These are phyloP conservation scores for Brachionus koreanus DNA, from an alignment of 1,140 invertebrate genomes.

Conservation along the genomic window DNA sequence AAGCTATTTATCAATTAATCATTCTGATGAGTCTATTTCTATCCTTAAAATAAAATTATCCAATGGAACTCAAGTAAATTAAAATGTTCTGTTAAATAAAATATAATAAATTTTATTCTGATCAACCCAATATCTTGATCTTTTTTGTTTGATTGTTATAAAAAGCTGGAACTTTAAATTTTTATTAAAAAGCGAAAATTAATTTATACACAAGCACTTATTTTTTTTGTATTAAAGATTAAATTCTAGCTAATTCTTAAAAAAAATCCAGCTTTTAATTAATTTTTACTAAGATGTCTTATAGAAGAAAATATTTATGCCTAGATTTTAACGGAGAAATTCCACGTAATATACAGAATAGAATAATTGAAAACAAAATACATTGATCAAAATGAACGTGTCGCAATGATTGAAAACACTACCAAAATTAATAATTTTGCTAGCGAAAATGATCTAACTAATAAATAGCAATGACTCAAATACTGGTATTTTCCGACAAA, in stretches of 20 bases:
- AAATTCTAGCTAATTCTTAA: not conserved
- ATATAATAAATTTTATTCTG: no score
- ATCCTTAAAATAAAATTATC: not conserved
- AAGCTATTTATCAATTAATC: not conserved
- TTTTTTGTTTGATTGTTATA: no score
- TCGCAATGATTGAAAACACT: not conserved
- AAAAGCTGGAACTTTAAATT: no score
- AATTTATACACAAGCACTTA: no score
- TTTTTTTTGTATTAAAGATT: no score
- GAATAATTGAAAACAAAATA: not conserved
- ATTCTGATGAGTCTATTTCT: not conserved
- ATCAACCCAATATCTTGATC: no score
- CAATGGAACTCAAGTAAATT: not conserved
- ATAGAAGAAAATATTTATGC: not conserved
- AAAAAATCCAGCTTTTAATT: not conserved
- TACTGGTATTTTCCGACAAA: no score
- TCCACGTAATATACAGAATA: not conserved
- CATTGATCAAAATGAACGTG: not conserved
- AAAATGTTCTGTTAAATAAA: not conserved
- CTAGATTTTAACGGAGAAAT: not conserved
- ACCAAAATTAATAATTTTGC: not conserved
- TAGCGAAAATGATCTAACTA: not conserved
- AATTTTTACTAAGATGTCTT: not conserved
- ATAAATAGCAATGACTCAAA: no score
- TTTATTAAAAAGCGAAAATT: no score